Evolutionary conservation across 64 coral and sea anemone genomes (phyloP).

Genomic region (Montipora efflorescens): DNA sequence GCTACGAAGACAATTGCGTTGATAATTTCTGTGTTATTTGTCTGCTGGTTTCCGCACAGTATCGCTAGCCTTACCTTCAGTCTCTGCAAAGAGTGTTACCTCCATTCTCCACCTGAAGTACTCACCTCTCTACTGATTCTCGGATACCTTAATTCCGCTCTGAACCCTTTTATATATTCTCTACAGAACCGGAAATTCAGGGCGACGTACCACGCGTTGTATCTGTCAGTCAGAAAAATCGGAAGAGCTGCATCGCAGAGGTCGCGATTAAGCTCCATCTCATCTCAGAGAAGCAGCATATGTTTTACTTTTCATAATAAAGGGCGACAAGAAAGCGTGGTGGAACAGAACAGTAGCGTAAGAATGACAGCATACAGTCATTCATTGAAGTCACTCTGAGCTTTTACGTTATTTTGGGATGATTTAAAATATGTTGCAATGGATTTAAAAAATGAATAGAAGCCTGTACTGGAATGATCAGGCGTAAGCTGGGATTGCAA

Average conservation of each 20-base stretch:
- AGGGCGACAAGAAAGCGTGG: not conserved
- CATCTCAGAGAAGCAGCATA: not conserved
- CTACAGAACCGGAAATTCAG: conserved; percentile 87
- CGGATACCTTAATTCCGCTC: conserved; percentile 81
- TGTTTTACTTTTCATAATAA: not conserved
- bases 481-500: no score
- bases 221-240: conserved; percentile 45
- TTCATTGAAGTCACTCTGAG: not conserved
- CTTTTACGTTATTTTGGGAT: not conserved
- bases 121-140: conserved; percentile 54
- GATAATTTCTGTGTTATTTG: conserved; percentile 85
- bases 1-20: conserved; percentile 86
- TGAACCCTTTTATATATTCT: conserved; percentile 91
- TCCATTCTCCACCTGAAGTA: not conserved
- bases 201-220: conserved; percentile 68
- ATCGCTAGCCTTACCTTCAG: conserved; percentile 44
- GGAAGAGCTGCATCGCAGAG: not conserved
- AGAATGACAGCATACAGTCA: conserved; percentile 2
- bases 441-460: no score
- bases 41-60: conserved; percentile 91
- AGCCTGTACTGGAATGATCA: no score
- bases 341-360: not conserved
- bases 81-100: conserved; percentile 44
- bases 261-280: not conserved
- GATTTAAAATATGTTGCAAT: not conserved